These are phyloP conservation scores for Ametastegia equiseti DNA, from an alignment of 2,888 invertebrate species.

Conservation along the genomic window DNA sequence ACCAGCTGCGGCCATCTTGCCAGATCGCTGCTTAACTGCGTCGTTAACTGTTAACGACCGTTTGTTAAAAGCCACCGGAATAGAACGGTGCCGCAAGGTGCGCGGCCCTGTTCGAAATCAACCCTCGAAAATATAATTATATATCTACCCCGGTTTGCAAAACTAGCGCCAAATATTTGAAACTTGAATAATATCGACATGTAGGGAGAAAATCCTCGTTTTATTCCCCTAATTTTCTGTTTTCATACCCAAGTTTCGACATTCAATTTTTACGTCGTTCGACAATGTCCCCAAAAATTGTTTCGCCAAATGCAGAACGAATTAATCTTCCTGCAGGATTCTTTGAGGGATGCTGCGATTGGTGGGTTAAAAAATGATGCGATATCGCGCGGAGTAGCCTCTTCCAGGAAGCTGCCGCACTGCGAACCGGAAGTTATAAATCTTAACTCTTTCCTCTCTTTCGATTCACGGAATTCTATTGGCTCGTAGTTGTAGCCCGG, in stretches of 20 bases:
- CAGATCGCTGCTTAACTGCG: conserved; percentile 65
- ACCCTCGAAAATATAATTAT: no score
- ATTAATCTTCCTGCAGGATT: not conserved
- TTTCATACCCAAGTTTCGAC: no score
- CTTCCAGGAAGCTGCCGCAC: conserved; percentile 59
- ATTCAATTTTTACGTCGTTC: no score
- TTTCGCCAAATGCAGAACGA: no score
- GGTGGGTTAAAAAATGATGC: not conserved
- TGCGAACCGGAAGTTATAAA: conserved; percentile 66
- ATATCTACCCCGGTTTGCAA: no score
- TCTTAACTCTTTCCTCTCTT: conserved; percentile 62
- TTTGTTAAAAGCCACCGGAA: conserved; percentile 70
- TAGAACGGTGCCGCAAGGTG: conserved; percentile 58
- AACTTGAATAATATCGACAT: no score
- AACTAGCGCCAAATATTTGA: no score
- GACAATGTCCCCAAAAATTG: no score
- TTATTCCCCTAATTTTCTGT: no score
- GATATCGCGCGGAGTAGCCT: conserved; percentile 50
- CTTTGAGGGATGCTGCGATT: not conserved
- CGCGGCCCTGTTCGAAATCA: conserved; percentile 17
- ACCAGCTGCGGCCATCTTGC: conserved; percentile 72
- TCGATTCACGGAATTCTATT: conserved; percentile 55
- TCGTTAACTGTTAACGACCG: conserved; percentile 70
- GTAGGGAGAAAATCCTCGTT: no score
- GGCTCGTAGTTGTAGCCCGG: conserved; percentile 50